phyloP scores from a whole-genome alignment of 2,888 invertebrate genomes.

The Dorcus parallelipipedus region DNA sequence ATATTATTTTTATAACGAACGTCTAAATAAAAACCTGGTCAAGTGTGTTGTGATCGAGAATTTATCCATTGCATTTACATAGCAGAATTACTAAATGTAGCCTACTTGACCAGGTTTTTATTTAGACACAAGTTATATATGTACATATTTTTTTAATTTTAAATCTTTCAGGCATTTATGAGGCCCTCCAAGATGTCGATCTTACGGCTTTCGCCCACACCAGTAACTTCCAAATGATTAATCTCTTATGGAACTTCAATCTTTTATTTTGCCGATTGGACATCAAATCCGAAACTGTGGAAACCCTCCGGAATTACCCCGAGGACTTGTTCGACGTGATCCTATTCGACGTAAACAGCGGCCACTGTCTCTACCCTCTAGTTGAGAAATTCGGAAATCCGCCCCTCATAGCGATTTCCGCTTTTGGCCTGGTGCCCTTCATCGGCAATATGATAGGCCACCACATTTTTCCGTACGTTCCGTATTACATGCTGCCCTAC shows the following conservation, averaged over 20 bases:
- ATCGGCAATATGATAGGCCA: conserved; percentile 20
- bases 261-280: conserved; percentile 18
- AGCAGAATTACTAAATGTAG: no score
- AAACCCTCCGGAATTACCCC: conserved; percentile 24
- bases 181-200: no score
- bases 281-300: conserved; percentile 17
- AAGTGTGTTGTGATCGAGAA: no score
- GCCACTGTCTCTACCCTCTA: conserved; percentile 26
- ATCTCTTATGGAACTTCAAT: conserved; percentile 7
- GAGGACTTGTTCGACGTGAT: conserved; percentile 27
- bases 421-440: conserved; percentile 20
- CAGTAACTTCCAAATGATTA: no score
- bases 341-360: conserved; percentile 22
- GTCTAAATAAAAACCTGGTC: no score
- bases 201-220: no score
- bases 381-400: conserved; percentile 27
- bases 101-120: no score
- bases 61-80: no score
- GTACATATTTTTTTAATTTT: no score
- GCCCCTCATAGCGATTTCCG: conserved; percentile 24
- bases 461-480: conserved; percentile 30
- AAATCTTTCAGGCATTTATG: no score
- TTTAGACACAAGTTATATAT: no score
- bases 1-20: no score
- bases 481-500: conserved; percentile 24